A percentile compares a stretch with the other conserved stretches of the same genome.
These are phyloP conservation scores for Hololepta plana DNA, from an alignment of 2,888 invertebrate genomes.

Conservation along the genomic window DNA sequence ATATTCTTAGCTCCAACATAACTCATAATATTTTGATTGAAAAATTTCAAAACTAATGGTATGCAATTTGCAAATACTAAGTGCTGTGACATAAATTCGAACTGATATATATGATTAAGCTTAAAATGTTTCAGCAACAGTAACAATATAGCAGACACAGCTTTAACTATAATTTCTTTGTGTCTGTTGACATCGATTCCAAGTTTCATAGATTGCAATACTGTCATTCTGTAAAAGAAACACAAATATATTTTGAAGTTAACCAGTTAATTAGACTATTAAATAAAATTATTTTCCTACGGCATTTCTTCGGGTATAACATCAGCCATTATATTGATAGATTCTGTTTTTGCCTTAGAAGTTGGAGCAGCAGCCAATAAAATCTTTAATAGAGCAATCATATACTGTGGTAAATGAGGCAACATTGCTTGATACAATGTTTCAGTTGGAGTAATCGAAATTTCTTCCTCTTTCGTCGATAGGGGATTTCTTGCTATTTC, in stretches of 20 bases:
- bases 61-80: slow-evolving; percentile 98
- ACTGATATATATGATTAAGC: slow-evolving; percentile 94
- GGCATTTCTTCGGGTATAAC: slow-evolving; percentile 96
- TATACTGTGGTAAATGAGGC: slow-evolving; percentile 91
- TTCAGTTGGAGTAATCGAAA: slow-evolving; percentile 71
- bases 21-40: slow-evolving; percentile 92
- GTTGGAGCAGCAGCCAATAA: slow-evolving; percentile 94
- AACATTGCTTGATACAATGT: slow-evolving; percentile 85
- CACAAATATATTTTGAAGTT: neutral
- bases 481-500: slow-evolving; percentile 83
- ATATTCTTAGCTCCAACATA: slow-evolving; percentile 90
- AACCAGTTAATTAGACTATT: slow-evolving; percentile 1
- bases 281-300: slow-evolving; percentile 27
- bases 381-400: slow-evolving; percentile 93
- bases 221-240: slow-evolving; percentile 53
- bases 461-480: slow-evolving; percentile 62
- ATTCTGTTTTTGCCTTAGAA: slow-evolving; percentile 96
- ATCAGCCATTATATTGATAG: slow-evolving; percentile 96
- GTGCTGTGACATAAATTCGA: slow-evolving; percentile 98
- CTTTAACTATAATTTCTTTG: slow-evolving; percentile 97
- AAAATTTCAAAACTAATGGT: slow-evolving; percentile 92
- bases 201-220: slow-evolving; percentile 83
- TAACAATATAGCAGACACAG: slow-evolving; percentile 76
- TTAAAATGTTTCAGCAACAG: slow-evolving; percentile 94
- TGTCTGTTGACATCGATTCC: slow-evolving; percentile 97